Percentiles rank a stretch among this genome's conserved stretches.
Conservation (phyloP, 1,140 invertebrate genomes). For the Ylistrum balloti region DNA sequence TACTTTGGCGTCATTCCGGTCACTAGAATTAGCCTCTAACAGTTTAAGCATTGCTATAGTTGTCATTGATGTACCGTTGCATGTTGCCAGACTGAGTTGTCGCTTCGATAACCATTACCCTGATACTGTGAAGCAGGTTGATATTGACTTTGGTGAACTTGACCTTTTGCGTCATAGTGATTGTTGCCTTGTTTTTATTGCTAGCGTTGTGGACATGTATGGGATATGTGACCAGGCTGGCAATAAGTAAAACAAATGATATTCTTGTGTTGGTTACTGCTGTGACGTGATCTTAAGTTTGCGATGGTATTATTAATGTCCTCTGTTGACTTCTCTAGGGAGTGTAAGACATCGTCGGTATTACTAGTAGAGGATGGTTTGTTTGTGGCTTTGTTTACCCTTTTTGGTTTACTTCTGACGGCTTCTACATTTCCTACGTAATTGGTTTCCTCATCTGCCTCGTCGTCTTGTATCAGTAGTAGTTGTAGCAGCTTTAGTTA, state of each 20-base stretch:
- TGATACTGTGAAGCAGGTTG: not conserved
- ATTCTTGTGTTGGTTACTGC: not conserved
- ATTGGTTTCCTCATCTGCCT: not conserved
- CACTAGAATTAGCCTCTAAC: constrained; percentile 24
- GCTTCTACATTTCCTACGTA: not conserved
- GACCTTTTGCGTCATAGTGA: not conserved
- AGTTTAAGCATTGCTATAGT: constrained; percentile 42
- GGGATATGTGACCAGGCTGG: not conserved
- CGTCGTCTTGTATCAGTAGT: not conserved
- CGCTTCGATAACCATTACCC: no score
- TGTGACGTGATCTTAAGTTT: not conserved
- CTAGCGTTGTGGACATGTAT: not conserved
- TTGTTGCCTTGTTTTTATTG: not conserved
- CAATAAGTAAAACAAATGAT: constrained; percentile 36
- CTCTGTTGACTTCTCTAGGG: not conserved
- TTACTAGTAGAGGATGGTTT: not conserved
- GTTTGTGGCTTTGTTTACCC: not conserved
- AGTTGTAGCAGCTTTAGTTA: not conserved
- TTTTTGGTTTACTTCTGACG: not conserved
- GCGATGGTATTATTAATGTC: not conserved
- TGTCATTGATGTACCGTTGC: not conserved
- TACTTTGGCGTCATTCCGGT: not conserved
- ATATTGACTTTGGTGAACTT: not conserved
- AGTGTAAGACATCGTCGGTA: not conserved
- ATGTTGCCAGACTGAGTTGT: not conserved